Evolutionary conservation across 2,113 vertebrate genomes (phyloP).

Genomic region (Numida meleagris): DNA sequence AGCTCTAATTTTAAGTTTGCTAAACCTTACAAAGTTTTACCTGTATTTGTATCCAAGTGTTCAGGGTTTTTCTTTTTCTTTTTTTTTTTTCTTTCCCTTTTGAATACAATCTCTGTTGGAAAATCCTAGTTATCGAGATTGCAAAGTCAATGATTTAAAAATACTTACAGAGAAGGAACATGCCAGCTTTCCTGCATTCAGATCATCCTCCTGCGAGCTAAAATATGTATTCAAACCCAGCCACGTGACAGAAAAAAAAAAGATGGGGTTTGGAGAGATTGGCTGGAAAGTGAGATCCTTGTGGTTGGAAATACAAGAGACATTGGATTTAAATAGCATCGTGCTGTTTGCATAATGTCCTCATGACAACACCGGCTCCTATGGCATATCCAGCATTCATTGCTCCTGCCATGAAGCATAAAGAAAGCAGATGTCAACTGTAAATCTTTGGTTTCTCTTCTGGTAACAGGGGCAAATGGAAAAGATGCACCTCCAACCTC

Average conservation of each 20-base stretch:
- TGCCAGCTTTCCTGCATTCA: neutral
- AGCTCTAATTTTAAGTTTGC: conserved; percentile 22
- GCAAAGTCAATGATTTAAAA: neutral
- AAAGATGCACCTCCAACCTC: neutral
- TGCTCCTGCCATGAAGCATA: neutral
- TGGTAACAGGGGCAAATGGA: neutral
- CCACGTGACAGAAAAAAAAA: neutral
- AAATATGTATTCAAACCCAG: neutral
- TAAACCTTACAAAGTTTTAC: conserved; percentile 35
- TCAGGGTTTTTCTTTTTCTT: neutral
- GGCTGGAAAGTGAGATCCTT: neutral
- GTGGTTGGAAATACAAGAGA: neutral
- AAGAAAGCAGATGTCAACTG: neutral
- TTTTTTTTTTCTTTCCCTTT: neutral
- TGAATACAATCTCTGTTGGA: neutral
- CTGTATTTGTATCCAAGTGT: neutral
- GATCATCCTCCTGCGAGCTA: neutral
- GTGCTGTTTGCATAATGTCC: neutral
- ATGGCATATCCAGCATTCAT: neutral
- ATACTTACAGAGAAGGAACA: neutral
- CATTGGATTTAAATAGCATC: neutral
- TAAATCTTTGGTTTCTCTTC: neutral
- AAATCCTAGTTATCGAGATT: neutral
- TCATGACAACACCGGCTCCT: neutral
- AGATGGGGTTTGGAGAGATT: neutral